A percentile compares a stretch with the other conserved stretches of the same genome.
phyloP scores from a whole-genome alignment of 2,888 invertebrate species.

The Himalopsyche kuldschensis region DNA sequence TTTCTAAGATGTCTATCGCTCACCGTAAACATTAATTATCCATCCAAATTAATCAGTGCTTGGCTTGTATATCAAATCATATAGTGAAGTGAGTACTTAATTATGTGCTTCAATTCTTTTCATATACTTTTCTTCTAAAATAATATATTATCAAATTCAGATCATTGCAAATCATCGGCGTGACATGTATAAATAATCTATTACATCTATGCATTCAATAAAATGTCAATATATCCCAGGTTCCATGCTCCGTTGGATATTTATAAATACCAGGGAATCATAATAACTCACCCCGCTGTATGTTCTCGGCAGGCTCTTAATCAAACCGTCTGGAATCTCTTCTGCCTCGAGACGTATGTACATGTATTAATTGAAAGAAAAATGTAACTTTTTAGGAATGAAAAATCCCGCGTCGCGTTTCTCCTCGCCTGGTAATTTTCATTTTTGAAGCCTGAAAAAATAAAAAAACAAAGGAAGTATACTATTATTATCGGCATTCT shows the following conservation, averaged over 20 bases:
- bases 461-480: no score
- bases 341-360: background rate
- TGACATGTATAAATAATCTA: background rate
- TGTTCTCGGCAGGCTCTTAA: background rate
- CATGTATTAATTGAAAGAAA: background rate
- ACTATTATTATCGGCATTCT: no score
- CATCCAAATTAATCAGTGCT: no score
- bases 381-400: background rate
- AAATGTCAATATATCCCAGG: constrained; percentile 21
- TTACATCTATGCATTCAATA: constrained; percentile 17
- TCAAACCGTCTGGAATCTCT: background rate
- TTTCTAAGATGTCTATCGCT: no score
- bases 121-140: background rate
- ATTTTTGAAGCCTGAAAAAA: background rate
- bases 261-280: constrained; percentile 23
- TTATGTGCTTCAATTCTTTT: background rate
- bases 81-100: no score
- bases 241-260: constrained; percentile 12
- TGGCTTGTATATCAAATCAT: no score
- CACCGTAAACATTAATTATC: no score
- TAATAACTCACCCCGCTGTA: constrained; percentile 10
- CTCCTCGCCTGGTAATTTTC: background rate
- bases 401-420: constrained; percentile 3
- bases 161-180: background rate
- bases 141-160: background rate